Evolutionary conservation across 2,888 invertebrate species (phyloP), one percentile per base, ranked within the genome.

Genomic region (Dynastes tityus): DNA sequence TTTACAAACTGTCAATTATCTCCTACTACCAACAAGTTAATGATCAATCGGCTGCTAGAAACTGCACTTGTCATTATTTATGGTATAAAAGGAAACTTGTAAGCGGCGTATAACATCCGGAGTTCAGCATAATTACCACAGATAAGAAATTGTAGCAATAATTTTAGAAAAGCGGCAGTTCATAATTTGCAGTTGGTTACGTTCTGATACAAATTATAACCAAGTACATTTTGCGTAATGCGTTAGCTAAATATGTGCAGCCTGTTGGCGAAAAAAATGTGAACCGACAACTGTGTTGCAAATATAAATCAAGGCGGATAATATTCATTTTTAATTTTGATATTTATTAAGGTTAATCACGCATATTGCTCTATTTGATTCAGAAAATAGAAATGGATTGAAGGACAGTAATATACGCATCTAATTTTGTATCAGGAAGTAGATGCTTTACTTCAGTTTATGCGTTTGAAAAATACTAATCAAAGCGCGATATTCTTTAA

Each of bases 111-210:
- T 76, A 79, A 79, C 79, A 79, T 79, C 79, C 79, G 79, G 76
- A 78, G 73, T 65, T 73, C 70, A 71, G 74, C 76, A 79, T 79
- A 79, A 79, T 79, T 79, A 76, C 79, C 27, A 68, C 58, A 76
- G 79, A 79, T 75, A 79, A 79, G 76, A 76, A 79, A 79, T 79
- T 76, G 76, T 79, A 68, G 79, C 76, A 79, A 79, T 79, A 75
- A 79, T 70, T 76, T 79, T 76, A 75, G 79, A 79, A 75, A 79
- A 79, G 68, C 67, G 75, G 58, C 63, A 76, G 75, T 79, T 79
- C 61, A 61, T 77, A 77, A 77, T 77, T 77, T 77, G 77, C 77
- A 68, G 68, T 77, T 68, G 37, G 67, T 58, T 77, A 67, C 73
- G 27, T 74, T 74, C 61, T 63, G 73, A 74, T 74, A 74, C 61